Base-by-base conservation (phyloP, 2,797 vertebrate genomes). In the Nannoperca obscura region DNA sequence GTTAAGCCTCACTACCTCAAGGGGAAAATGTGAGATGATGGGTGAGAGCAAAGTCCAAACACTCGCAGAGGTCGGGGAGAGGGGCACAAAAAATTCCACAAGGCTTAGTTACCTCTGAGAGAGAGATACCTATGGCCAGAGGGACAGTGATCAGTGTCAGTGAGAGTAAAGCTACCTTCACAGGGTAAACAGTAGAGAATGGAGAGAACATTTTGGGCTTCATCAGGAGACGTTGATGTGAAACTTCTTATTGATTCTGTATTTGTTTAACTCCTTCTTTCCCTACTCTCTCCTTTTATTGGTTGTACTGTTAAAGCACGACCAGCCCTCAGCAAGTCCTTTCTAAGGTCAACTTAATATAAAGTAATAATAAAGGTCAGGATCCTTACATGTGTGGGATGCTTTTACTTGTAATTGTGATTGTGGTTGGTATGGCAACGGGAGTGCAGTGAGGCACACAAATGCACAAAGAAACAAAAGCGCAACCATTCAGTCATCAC, bases 11-110 rank as follows among this genome's bases (percentile, higher is more conserved):
- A 22, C 84, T 78, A 75, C 88, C 93, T 92, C 74, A 52, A 84
- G 91, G 85, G 88, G 76, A 90, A 84, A 92, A 91, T 80, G 82
- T 82, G 90, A 93, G 93, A 92, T 88, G 89, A 92, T 82, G 81
- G 89, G 77, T 83, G 83, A 90, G 80, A 79, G 82, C 66, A 65
- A 81, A 84, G 78, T 80, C 85, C 68, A 81, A 84, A 87, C 81
- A 73, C 76, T 90, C 20, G 40, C 76, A 80, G 69, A 82, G 85
- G 88, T 87, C 63, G 36, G 64, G 32, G 49, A 78, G 78, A 79
- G 83, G 86, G 66, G 50, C 24, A 4, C 3, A 15, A 60, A 86
- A 84, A 91, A 92, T 93, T 94, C 91, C 91, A 91, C 27, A 75
- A 84, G 87, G 88, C 91, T 93, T 90, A 89, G 91, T 90, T 93